Evolutionary conservation across 2,113 vertebrate species (phyloP).

Genomic region (Neolamprologus toae): DNA sequence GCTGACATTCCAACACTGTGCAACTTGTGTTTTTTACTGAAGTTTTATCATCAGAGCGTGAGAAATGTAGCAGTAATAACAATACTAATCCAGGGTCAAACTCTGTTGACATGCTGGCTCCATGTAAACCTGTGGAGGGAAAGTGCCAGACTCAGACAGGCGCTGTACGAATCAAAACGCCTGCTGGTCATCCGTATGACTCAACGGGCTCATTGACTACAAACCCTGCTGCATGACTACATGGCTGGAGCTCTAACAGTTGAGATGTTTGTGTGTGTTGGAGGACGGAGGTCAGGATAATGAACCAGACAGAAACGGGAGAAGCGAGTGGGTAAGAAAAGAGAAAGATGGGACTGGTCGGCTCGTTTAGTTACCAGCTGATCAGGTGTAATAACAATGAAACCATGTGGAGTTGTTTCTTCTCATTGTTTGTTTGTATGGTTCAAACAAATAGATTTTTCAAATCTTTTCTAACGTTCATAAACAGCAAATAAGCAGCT

Average conservation of each 20-base stretch:
- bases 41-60: not conserved
- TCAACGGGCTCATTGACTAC: not conserved
- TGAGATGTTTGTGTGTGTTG: not conserved
- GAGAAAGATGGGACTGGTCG: not conserved
- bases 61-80: not conserved
- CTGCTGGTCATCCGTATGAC: not conserved
- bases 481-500: not conserved
- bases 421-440: not conserved
- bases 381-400: accelerated
- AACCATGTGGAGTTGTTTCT: too few species aligned
- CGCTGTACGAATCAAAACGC: not conserved
- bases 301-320: not conserved
- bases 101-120: not conserved
- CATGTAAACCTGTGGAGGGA: not conserved
- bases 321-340: not conserved
- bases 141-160: not conserved
- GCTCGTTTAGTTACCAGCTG: not conserved
- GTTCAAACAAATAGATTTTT: not conserved
- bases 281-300: not conserved
- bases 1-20: not conserved
- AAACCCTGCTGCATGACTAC: not conserved
- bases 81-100: not conserved
- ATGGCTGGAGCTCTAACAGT: not conserved
- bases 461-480: not conserved
- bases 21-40: not conserved